Conservation (phyloP, 1,140 invertebrate species). For the Doryteuthis pealeii region DNA sequence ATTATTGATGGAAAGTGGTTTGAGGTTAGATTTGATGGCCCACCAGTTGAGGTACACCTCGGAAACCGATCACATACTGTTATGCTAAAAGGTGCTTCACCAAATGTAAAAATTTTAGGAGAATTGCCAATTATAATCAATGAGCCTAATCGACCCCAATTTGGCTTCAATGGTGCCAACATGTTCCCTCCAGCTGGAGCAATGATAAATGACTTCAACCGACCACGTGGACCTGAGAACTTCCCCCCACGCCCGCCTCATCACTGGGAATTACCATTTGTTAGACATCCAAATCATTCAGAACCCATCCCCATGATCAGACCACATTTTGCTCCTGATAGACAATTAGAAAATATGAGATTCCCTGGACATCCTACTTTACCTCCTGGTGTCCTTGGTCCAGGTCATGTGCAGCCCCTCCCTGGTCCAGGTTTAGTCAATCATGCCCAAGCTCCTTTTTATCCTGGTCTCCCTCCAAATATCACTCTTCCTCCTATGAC, state of each 20-base stretch:
- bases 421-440: not conserved
- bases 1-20: slow-evolving; percentile 71
- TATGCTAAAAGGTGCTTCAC: slow-evolving; percentile 77
- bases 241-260: not conserved
- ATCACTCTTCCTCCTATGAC: not conserved
- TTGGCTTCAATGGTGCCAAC: slow-evolving; percentile 5
- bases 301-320: not conserved
- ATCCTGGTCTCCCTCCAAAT: not conserved
- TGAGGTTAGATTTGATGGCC: slow-evolving; percentile 55
- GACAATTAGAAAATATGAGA: not conserved
- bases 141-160: slow-evolving; percentile 28
- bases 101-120: slow-evolving; percentile 66
- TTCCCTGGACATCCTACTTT: not conserved
- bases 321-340: not conserved
- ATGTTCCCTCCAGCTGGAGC: not conserved
- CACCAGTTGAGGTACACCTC: slow-evolving; percentile 46
- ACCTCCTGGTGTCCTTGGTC: not conserved
- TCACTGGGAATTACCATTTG: not conserved
- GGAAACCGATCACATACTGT: slow-evolving; percentile 77
- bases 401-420: not conserved
- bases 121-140: slow-evolving; percentile 35
- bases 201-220: not conserved
- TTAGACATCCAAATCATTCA: not conserved
- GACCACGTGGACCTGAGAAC: slow-evolving; percentile 13
- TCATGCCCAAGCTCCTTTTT: not conserved